Evolutionary conservation across 2,888 invertebrate species (phyloP), one percentile per base, ranked within the genome.

Genomic region (Limenitis arthemis): DNA sequence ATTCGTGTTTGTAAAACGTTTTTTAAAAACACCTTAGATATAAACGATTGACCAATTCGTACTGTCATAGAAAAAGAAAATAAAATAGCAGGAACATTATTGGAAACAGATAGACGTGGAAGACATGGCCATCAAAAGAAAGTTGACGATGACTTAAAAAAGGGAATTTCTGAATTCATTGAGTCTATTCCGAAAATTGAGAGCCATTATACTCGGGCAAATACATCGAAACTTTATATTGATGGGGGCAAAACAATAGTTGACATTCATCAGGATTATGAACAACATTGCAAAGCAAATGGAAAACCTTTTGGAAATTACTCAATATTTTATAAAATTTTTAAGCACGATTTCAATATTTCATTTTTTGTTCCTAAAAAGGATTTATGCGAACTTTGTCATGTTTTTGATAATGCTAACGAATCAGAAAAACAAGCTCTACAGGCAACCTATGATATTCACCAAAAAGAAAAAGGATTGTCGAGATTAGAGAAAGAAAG

Each of bases 1-100:
- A 56, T 42, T 49, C 55, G 51, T 53, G 61, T 61, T 34, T 58
- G 60, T 42, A 59, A 62, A 47, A 29, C 49, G 8, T 44, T 62
- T 39, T 44, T 44, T 30, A 44, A 55, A 49, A 59, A 60, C 20
- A 59, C 56, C 12, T 47, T 59, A 32, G 59, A 33, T 7, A 54
- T 61, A 34, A 57, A 50, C 36, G 54, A 60, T 47, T 51, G 57
- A 34, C 53, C 58, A 28, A 59, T 62, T 44, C 50, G 54, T 34
- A 38, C 47, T 47, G 41, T 44, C 9, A 34, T 44, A n/a, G 44
- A 12, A 30, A 54, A 47, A 37, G 49, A 52, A 44, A 55, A 36
- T 9, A 36, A 36, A 36, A 11, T 4, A n/a, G n/a, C 36, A n/a
- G 36, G 36, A 1, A 36, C 36, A n/a, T 8, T 36, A n/a, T 5